These are phyloP conservation scores for Drosophila busckii DNA, from an alignment of 1,140 invertebrate genomes.

Conservation along the genomic window DNA sequence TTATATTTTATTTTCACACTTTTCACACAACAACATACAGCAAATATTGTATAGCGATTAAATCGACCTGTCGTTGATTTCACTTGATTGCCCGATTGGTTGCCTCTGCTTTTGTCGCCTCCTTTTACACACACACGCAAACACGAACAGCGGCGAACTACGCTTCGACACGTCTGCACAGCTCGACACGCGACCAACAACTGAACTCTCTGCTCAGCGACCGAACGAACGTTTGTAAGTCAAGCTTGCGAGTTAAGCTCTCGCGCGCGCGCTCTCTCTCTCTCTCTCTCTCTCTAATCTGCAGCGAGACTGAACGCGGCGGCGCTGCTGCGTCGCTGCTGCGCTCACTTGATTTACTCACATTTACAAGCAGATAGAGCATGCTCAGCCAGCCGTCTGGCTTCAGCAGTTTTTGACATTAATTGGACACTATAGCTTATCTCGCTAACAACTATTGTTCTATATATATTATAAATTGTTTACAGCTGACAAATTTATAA, in stretches of 20 bases:
- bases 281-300: too few relatives aligned
- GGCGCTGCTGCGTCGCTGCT: too few relatives aligned
- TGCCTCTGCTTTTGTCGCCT: conserved; percentile 7
- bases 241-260: conserved; percentile 52
- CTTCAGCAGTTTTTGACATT: conserved; percentile 40
- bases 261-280: too few relatives aligned
- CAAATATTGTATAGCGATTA: conserved; percentile 16
- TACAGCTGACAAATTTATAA: too few relatives aligned
- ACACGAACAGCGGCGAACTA: conserved; percentile 8
- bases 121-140: conserved; percentile 22
- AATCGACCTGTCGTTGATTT: conserved; percentile 55
- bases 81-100: conserved; percentile 58
- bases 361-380: conserved; percentile 33
- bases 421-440: conserved; percentile 50
- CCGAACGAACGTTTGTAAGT: conserved; percentile 43
- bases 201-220: conserved; percentile 14
- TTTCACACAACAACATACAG: conserved; percentile 18
- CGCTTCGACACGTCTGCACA: conserved; percentile 41
- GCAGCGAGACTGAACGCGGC: too few relatives aligned
- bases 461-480: too few relatives aligned
- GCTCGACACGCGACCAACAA: conserved; percentile 43
- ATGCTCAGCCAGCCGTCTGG: conserved; percentile 22
- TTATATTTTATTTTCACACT: conserved; percentile 32
- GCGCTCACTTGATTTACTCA: conserved; percentile 30
- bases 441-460: conserved; percentile 40